Conservation (phyloP, 2,888 invertebrate genomes). For the Rugalucina vietnamica region DNA sequence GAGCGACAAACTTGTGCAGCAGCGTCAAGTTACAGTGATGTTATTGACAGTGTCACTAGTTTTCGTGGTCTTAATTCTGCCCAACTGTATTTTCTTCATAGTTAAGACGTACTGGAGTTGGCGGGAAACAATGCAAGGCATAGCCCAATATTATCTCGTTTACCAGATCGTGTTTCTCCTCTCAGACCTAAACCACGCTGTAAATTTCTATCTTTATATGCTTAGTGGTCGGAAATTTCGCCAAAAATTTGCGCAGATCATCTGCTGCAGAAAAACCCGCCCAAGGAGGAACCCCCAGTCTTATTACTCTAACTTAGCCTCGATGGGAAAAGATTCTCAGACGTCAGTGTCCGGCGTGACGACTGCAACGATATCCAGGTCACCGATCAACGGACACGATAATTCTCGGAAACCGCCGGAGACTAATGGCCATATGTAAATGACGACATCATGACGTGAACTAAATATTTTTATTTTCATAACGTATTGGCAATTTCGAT, state of each 20-base stretch:
- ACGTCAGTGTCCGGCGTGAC: background rate
- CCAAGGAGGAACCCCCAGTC: constrained; percentile 4
- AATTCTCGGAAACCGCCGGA: background rate
- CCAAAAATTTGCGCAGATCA: constrained; percentile 59
- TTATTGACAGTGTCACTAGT: constrained; percentile 71
- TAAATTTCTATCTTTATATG: constrained; percentile 76
- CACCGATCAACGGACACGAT: background rate
- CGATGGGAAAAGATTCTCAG: background rate
- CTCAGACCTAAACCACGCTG: constrained; percentile 72
- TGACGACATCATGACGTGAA: no score
- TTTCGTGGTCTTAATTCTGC: constrained; percentile 72
- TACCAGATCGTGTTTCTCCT: constrained; percentile 67
- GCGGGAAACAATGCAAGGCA: constrained; percentile 48
- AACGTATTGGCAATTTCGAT: no score
- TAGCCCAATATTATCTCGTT: constrained; percentile 64
- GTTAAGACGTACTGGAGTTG: constrained; percentile 67
- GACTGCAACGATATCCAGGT: background rate
- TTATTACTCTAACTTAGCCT: background rate
- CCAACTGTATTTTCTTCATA: constrained; percentile 75
- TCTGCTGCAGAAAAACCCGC: constrained; percentile 45
- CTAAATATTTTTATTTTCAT: no score
- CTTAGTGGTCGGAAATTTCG: constrained; percentile 71
- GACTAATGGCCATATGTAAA: background rate
- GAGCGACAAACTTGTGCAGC: constrained; percentile 68
- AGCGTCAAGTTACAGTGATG: constrained; percentile 76